These are phyloP conservation scores for Parauchenoglanis punctatus DNA, from an alignment of 2,797 vertebrate genomes.

Conservation along the genomic window DNA sequence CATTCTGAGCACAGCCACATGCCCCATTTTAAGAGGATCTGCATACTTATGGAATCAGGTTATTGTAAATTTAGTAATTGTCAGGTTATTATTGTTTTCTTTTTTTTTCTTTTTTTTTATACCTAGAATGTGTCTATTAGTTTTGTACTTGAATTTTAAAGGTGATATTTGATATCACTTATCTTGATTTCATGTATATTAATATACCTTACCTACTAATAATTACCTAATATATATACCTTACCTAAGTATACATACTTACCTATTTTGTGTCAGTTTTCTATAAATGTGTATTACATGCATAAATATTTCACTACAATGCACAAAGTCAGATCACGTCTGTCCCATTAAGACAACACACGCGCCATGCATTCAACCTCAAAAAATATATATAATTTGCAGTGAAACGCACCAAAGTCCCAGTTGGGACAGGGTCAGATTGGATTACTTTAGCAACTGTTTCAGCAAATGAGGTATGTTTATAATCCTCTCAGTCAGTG, in stretches of 20 bases:
- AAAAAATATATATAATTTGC: slow-evolving; percentile 13
- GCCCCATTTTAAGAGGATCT: not conserved
- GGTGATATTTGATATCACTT: not conserved
- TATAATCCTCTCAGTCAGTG: slow-evolving; percentile 15
- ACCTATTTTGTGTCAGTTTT: not conserved
- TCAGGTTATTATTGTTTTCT: not conserved
- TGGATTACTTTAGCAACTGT: slow-evolving; percentile 32
- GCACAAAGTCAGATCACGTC: not conserved
- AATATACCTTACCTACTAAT: too few species aligned
- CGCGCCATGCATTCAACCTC: not conserved
- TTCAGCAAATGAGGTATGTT: slow-evolving; percentile 32
- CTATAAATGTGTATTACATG: not conserved
- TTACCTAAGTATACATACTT: too few species aligned
- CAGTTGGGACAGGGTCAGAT: slow-evolving; percentile 34
- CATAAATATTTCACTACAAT: not conserved
- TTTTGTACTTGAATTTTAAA: not conserved
- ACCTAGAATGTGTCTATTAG: too few species aligned
- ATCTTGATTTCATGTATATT: too few species aligned
- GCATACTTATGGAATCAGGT: not conserved
- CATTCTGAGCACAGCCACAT: not conserved
- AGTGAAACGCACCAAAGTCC: slow-evolving; percentile 7
- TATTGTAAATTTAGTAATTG: not conserved
- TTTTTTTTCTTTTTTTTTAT: not conserved
- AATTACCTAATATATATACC: too few species aligned
- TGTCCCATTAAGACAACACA: not conserved